These are phyloP conservation scores for Ophiodon elongatus DNA, from an alignment of 2,113 vertebrate genomes.

Conservation along the genomic window DNA sequence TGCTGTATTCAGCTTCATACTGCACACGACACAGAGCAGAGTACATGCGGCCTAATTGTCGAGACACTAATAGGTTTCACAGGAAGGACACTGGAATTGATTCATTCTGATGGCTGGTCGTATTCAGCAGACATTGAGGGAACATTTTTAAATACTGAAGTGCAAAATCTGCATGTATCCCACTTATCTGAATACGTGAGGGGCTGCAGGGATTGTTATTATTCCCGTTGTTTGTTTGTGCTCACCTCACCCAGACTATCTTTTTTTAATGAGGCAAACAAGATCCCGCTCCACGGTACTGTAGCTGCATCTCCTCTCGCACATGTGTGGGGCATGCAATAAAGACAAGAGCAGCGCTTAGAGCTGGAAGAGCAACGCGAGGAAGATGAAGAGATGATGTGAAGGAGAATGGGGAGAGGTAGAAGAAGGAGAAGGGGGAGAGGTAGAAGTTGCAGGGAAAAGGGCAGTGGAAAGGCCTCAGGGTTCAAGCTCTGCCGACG, in stretches of 20 bases:
- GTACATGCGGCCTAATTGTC: conserved; percentile 51
- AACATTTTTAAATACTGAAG: conserved; percentile 68
- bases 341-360: conserved; percentile 31
- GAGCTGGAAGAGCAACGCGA: conserved; percentile 23
- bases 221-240: conserved; percentile 58
- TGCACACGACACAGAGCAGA: conserved; percentile 17
- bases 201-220: conserved; percentile 58
- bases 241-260: conserved; percentile 45
- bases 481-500: conserved; percentile 20
- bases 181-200: conserved; percentile 61
- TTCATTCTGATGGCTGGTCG: conserved; percentile 33
- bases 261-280: conserved; percentile 72
- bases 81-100: conserved; percentile 28
- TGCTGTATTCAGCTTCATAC: conserved; percentile 16
- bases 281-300: conserved; percentile 23
- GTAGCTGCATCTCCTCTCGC: conserved; percentile 40
- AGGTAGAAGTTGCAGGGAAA: conserved; percentile 26
- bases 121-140: conserved; percentile 29
- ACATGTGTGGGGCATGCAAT: conserved; percentile 51
- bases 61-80: conserved; percentile 49
- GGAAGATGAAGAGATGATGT: conserved; percentile 17
- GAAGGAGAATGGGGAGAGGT: background rate
- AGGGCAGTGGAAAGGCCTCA: conserved; percentile 17
- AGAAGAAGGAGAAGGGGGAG: conserved; percentile 16
- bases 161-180: conserved; percentile 57